Percentiles rank a stretch among this genome's conserved stretches.
Conservation (phyloP, 1,140 invertebrate genomes). For the Limonius californicus region DNA sequence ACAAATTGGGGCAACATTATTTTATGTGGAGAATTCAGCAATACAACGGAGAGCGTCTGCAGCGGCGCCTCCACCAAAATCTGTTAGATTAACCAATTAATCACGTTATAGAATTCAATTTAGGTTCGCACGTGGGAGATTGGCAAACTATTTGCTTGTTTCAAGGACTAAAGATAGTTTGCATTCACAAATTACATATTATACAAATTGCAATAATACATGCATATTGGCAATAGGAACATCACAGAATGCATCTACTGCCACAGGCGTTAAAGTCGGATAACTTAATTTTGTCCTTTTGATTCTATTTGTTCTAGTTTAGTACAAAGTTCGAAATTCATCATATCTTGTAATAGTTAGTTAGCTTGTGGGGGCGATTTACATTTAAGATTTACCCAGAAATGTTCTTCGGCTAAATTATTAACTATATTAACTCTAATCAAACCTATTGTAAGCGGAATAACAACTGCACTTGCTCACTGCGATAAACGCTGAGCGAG, state of each 20-base stretch:
- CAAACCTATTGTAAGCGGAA: slow-evolving; percentile 5
- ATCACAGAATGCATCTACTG: slow-evolving; percentile 23
- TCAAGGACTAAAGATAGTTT: not conserved
- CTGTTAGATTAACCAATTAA: not conserved
- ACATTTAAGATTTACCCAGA: slow-evolving; percentile 12
- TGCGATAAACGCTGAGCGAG: too few relatives aligned
- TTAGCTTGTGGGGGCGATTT: slow-evolving; percentile 12
- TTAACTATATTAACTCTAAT: slow-evolving; percentile 12
- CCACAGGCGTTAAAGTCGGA: slow-evolving; percentile 26
- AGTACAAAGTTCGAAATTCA: slow-evolving; percentile 10
- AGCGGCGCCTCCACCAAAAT: not conserved
- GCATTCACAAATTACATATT: slow-evolving; percentile 28
- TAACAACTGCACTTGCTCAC: not conserved
- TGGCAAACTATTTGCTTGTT: not conserved
- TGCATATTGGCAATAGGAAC: slow-evolving; percentile 45
- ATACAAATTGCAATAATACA: slow-evolving; percentile 47
- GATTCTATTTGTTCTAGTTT: slow-evolving; percentile 22
- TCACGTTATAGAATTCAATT: slow-evolving; percentile 1
- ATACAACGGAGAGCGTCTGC: too few relatives aligned
- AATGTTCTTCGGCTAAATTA: slow-evolving; percentile 13
- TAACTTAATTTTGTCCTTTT: slow-evolving; percentile 28
- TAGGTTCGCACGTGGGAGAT: not conserved
- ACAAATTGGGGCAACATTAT: too few relatives aligned
- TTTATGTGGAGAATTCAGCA: too few relatives aligned
- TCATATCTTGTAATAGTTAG: slow-evolving; percentile 15